These are phyloP conservation scores for Acleris emargana DNA, from an alignment of 2,888 invertebrate species.

Conservation along the genomic window DNA sequence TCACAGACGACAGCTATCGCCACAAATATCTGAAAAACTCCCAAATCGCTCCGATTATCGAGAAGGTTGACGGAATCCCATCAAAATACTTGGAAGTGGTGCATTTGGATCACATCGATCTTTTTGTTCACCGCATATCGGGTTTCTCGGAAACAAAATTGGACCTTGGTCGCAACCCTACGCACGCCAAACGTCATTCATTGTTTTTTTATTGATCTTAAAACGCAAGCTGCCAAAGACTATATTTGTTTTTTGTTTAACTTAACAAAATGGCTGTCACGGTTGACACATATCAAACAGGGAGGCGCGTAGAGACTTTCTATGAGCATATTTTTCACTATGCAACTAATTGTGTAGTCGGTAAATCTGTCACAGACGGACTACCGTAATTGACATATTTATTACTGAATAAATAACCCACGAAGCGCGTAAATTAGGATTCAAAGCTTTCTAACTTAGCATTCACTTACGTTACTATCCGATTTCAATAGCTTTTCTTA, in stretches of 20 bases:
- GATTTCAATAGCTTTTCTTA: conserved; percentile 43
- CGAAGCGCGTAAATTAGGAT: conserved; percentile 62
- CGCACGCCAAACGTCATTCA: conserved; percentile 46
- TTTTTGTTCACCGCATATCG: conserved; percentile 45
- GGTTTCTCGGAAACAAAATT: conserved; percentile 54
- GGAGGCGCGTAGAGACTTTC: conserved; percentile 16
- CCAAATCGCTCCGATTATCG: conserved; percentile 43
- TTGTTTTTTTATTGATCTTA: conserved; percentile 23
- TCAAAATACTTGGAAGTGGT: conserved; percentile 60
- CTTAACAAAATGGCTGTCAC: conserved; percentile 15
- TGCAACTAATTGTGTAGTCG: conserved; percentile 42
- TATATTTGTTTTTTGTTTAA: conserved; percentile 20
- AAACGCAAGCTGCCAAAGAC: conserved; percentile 26
- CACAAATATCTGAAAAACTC: conserved; percentile 44
- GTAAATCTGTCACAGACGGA: conserved; percentile 60
- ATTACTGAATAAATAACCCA: conserved; percentile 65
- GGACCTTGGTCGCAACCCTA: conserved; percentile 47
- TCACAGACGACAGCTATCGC: conserved; percentile 59
- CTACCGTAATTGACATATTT: conserved; percentile 69
- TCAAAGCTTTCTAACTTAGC: conserved; percentile 59
- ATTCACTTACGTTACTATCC: conserved; percentile 50
- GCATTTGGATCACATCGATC: conserved; percentile 49
- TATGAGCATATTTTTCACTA: conserved; percentile 42
- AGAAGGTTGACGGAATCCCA: conserved; percentile 54
- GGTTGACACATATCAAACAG: conserved; percentile 6